phyloP scores from a whole-genome alignment of 92 coral and sea anemone genomes.

The Palythoa grandis region DNA sequence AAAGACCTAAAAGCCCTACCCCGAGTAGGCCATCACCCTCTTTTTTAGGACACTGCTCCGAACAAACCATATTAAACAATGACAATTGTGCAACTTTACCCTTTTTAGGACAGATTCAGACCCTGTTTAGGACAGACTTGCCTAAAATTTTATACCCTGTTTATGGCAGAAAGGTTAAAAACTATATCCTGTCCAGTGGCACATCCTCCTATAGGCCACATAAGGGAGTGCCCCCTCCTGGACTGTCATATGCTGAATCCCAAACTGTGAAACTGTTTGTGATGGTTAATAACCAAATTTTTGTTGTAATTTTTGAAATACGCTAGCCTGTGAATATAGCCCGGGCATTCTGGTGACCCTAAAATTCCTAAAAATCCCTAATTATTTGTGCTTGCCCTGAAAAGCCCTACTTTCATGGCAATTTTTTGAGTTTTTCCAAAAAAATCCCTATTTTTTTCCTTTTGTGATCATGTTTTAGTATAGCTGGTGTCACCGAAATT shows the following conservation, averaged over 20 bases:
- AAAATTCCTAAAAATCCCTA: not conserved
- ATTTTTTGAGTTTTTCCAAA: no score
- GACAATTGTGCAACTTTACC: not conserved
- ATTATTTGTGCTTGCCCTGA: not conserved
- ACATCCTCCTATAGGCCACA: constrained; percentile 51
- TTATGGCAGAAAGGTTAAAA: constrained; percentile 23
- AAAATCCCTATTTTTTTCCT: no score
- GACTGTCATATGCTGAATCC: constrained; percentile 51
- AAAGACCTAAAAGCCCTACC: no score
- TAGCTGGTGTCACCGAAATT: no score
- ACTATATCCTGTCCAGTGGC: constrained; percentile 28
- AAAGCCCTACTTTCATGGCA: constrained; percentile 1
- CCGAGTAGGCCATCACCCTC: no score
- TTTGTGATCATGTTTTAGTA: no score
- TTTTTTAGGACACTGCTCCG: no score
- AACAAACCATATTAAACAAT: not conserved
- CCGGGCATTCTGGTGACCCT: no score
- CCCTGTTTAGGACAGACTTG: not conserved
- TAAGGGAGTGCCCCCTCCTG: constrained; percentile 44
- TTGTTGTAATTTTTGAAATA: constrained; percentile 51
- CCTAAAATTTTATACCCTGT: not conserved
- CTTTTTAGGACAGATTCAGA: not conserved
- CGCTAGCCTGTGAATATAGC: constrained; percentile 6
- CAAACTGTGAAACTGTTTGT: constrained; percentile 22
- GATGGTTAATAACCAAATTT: constrained; percentile 38